Evolutionary conservation across 2,888 invertebrate species (phyloP).

Genomic region (Isoperla grammatica): DNA sequence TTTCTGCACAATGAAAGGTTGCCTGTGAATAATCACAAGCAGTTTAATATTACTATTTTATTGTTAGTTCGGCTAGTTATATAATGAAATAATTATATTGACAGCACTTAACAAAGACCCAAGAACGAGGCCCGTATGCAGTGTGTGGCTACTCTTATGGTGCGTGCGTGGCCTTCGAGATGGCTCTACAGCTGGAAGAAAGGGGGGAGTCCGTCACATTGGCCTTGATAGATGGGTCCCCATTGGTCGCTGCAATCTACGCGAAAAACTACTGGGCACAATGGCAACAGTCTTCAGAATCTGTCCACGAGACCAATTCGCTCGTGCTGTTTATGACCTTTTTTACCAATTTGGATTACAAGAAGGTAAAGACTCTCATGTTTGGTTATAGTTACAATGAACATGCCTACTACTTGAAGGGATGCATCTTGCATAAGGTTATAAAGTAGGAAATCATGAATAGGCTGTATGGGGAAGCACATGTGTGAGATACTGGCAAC

Average conservation of each 20-base stretch:
- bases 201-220: constrained; percentile 52
- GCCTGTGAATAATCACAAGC: no score
- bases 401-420: no score
- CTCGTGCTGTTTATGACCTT: constrained; percentile 78
- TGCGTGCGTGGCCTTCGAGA: constrained; percentile 89
- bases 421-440: no score
- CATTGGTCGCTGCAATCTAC: constrained; percentile 60
- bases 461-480: no score
- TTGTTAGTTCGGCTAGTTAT: no score
- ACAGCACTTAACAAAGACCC: constrained; percentile 66
- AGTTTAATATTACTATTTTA: no score
- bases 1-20: no score
- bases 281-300: constrained; percentile 48
- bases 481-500: no score
- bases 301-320: constrained; percentile 56
- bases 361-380: constrained; percentile 49
- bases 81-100: no score
- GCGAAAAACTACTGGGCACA: constrained; percentile 45
- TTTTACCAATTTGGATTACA: constrained; percentile 68
- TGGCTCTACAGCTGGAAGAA: constrained; percentile 77
- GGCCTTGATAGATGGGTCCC: constrained; percentile 86
- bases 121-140: constrained; percentile 77
- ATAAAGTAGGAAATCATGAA: no score
- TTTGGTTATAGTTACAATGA: background rate
- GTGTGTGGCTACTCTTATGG: constrained; percentile 95